Conservation (phyloP, 2,113 vertebrate species). For the Menidia beryllina region DNA sequence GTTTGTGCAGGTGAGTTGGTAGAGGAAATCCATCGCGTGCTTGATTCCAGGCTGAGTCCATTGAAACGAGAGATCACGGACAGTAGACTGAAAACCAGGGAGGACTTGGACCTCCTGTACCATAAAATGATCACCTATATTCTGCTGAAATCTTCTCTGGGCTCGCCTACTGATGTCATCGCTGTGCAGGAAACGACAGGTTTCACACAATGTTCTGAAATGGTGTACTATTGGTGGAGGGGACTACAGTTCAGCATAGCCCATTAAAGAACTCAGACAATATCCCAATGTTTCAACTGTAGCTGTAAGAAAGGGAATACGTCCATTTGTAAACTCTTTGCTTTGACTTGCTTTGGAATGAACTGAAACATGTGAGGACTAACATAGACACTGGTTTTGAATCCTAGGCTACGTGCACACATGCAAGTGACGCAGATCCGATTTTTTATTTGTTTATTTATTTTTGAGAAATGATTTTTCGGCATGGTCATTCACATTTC, state of each 20-base stretch:
- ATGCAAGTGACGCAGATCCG: too few species aligned
- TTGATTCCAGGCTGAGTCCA: constrained; percentile 81
- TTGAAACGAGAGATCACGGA: constrained; percentile 87
- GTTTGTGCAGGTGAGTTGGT: constrained; percentile 85
- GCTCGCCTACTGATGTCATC: constrained; percentile 50
- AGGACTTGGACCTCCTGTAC: constrained; percentile 85
- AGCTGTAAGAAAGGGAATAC: too few species aligned
- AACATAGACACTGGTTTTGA: too few species aligned
- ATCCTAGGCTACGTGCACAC: too few species aligned
- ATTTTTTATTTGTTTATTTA: too few species aligned
- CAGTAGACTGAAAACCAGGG: constrained; percentile 66
- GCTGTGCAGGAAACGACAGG: constrained; percentile 70
- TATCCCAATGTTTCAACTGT: not conserved
- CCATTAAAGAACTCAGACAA: not conserved
- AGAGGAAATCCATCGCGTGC: constrained; percentile 80
- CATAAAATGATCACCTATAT: constrained; percentile 84
- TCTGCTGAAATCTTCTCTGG: constrained; percentile 83
- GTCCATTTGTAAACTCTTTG: too few species aligned
- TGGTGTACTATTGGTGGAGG: not conserved
- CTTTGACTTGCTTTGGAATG: too few species aligned
- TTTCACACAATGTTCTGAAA: constrained; percentile 20
- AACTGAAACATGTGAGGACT: too few species aligned
- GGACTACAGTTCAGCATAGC: not conserved
- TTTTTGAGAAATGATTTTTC: too few species aligned
- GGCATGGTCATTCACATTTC: too few species aligned